Evolutionary conservation across 2,797 vertebrate genomes (phyloP), one percentile per base, ranked within the genome.

Genomic region (Hydrocynus forskahlii): DNA sequence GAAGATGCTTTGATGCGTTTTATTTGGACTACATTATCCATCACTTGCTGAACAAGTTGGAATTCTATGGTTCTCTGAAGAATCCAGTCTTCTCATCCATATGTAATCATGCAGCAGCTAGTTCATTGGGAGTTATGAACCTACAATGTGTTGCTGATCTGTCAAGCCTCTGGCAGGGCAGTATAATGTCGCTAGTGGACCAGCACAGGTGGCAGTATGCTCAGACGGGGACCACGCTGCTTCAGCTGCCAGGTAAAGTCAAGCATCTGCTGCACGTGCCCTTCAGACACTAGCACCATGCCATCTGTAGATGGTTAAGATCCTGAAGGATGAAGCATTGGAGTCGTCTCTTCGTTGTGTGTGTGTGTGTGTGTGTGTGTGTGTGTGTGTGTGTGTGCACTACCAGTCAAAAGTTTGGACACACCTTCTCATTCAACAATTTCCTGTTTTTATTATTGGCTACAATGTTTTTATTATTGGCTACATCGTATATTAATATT

Each of bases 201-300:
- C 88, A 76, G 88, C 90, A 91, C 88, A 87, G 84, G 72, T 92
- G 91, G 92, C 85, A 69, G 54, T 89, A 81, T 16, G 89, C 90
- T 21, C 90, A 90, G 83, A 87, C 88, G 25, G 88, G 85, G 84
- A 89, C 88, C 70, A 82, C 85, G 80, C 87, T 92, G 85, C 87
- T 92, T 81, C 88, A 82, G 66, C 88, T 92, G 86, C 88, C 91
- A 93, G 93, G 92, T 94, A 93, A 62, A 77, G 54, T 60, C 25
- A 43, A 38, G 38, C 21, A 0, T 21, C 52, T 60, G 16, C 52
- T 43, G 67, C 21, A 68, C 54, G 67, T 23, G 60, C 21, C 38
- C 72, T 52, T 76, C 38, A 40, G 71, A 75, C 69, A 29, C 35
- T 59, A 59, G 60, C 55, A 45, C 29, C 16, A 59, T 21, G 57